Evolutionary conservation across 2,113 vertebrate species (phyloP).

Genomic region (Diadophis punctatus): DNA sequence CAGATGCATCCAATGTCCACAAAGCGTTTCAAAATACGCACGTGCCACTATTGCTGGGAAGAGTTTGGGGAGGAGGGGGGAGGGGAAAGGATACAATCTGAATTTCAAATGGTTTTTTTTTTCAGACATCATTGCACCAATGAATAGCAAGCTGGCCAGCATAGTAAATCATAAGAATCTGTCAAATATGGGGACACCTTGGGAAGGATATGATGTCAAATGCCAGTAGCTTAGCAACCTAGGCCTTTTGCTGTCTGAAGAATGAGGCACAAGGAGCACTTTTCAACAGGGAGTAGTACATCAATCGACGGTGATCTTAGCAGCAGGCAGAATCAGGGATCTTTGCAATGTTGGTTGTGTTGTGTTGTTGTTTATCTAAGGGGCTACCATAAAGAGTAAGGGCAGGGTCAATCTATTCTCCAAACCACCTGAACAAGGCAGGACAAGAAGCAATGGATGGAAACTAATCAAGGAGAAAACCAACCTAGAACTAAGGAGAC

Average conservation of each 20-base stretch:
- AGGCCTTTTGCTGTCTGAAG: slow-evolving; percentile 71
- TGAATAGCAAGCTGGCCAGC: slow-evolving; percentile 72
- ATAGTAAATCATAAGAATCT: slow-evolving; percentile 76
- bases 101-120: slow-evolving; percentile 75
- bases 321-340: not conserved
- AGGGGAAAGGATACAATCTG: slow-evolving; percentile 60
- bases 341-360: not conserved
- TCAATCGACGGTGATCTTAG: slow-evolving; percentile 66
- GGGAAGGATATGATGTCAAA: slow-evolving; percentile 82
- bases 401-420: too few species aligned
- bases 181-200: slow-evolving; percentile 74
- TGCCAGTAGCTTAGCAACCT: slow-evolving; percentile 80
- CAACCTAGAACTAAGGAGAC: too few species aligned
- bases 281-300: slow-evolving; percentile 72
- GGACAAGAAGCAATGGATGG: too few species aligned
- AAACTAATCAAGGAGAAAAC: too few species aligned
- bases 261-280: slow-evolving; percentile 65
- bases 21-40: slow-evolving; percentile 69
- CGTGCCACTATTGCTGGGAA: slow-evolving; percentile 57
- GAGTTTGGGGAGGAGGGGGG: not conserved
- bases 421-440: too few species aligned
- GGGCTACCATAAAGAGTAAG: too few species aligned
- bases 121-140: slow-evolving; percentile 69
- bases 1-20: slow-evolving; percentile 59
- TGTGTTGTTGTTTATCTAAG: too few species aligned